Conservation (phyloP, 2,888 invertebrate genomes). For the Melanargia galathea region DNA sequence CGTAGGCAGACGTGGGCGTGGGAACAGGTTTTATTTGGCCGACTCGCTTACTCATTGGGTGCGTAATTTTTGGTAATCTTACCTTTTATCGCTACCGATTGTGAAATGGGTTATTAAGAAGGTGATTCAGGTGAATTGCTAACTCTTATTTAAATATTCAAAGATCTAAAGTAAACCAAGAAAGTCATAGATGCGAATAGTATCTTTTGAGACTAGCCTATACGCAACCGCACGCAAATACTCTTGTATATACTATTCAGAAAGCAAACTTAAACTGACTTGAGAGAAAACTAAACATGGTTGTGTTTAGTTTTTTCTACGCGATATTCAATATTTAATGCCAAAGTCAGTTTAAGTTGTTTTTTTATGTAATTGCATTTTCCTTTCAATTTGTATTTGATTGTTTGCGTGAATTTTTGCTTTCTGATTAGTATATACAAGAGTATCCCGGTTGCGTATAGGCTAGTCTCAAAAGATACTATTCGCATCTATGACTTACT, state of each 20-base stretch:
- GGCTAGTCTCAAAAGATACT: not conserved
- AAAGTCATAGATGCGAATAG: not conserved
- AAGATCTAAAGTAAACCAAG: not conserved
- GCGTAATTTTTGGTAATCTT: constrained; percentile 12
- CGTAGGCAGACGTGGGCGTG: constrained; percentile 67
- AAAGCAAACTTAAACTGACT: too few species aligned
- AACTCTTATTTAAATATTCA: not conserved
- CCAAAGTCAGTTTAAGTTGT: too few species aligned
- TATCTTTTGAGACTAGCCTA: not conserved
- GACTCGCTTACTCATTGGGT: constrained; percentile 19
- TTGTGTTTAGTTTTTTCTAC: too few species aligned
- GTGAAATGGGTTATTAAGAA: constrained; percentile 7
- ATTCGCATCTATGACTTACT: not conserved
- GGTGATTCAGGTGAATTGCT: not conserved
- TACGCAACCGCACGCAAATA: too few species aligned
- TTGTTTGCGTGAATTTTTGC: too few species aligned
- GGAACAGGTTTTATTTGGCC: constrained; percentile 59
- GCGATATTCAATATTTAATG: too few species aligned
- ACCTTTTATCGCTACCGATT: constrained; percentile 11
- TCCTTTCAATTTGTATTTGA: too few species aligned
- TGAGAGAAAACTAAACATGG: too few species aligned
- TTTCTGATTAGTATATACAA: too few species aligned
- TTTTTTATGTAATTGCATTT: too few species aligned
- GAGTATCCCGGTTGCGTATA: too few species aligned
- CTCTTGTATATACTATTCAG: too few species aligned